Conservation (phyloP, 2,797 vertebrate species). For the Gastrophryne carolinensis region DNA sequence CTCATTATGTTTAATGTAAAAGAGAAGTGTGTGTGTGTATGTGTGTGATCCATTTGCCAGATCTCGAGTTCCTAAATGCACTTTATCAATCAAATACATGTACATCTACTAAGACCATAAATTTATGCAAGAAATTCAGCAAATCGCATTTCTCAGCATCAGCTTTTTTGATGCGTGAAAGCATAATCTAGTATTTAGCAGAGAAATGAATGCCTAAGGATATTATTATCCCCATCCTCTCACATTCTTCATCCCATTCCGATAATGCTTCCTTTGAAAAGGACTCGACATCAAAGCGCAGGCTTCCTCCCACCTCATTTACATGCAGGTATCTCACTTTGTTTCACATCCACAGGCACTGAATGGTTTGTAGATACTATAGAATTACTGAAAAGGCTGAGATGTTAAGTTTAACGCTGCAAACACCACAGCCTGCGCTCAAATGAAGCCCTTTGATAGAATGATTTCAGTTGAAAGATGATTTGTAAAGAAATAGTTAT, state of each 20-base stretch:
- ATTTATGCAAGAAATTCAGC: neutral
- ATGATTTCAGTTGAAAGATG: too few species aligned
- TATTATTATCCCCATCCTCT: conserved; percentile 3
- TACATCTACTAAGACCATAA: neutral
- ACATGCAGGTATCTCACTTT: neutral
- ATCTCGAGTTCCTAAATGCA: too few species aligned
- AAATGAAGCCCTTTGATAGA: too few species aligned
- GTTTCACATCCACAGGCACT: neutral
- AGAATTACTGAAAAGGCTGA: neutral
- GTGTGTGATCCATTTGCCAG: too few species aligned
- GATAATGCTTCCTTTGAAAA: conserved; percentile 16
- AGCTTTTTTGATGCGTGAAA: conserved; percentile 13
- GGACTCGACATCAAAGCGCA: conserved; percentile 19
- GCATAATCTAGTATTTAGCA: conserved; percentile 16
- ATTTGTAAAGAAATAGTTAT: too few species aligned
- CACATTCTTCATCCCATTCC: neutral
- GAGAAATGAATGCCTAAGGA: conserved; percentile 18
- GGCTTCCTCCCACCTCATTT: neutral
- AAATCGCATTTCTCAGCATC: conserved; percentile 9
- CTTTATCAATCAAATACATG: too few species aligned
- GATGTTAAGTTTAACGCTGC: too few species aligned
- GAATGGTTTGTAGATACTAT: neutral
- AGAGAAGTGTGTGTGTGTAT: too few species aligned
- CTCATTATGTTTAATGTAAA: too few species aligned
- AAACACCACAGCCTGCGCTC: too few species aligned